Evolutionary conservation across 2,888 invertebrate genomes (phyloP), one percentile per base, ranked within the genome.

Genomic region (Psococerastis gibbosa): DNA sequence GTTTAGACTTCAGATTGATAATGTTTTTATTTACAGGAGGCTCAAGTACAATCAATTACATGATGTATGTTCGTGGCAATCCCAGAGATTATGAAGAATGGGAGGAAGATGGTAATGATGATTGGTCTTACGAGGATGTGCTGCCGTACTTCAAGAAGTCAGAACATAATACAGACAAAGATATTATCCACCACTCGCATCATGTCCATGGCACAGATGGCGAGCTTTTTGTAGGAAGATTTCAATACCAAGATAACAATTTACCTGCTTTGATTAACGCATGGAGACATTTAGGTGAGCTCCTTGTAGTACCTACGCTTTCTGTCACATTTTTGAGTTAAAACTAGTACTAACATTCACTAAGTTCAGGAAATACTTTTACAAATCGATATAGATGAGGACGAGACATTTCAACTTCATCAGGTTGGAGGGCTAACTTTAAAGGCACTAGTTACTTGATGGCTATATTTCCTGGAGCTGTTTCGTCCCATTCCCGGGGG

Each of bases 141-240:
- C 60, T 81, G 13, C 77, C 77, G 0, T 82, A 80, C 55, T 82
- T 75, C 57, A 71, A 68, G 44, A 75, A 75, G 59, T 65, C 74
- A 0, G 76, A 76, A 60, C 65, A 74, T 50, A 75, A 75, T 51
- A 62, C 64, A 54, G 69, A 74, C 46, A 54, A 63, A 2, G 71
- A 69, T 52, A 45, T 55, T 4, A 56, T 60, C 6, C 57, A 65
- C 6, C 60, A 67, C 20, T 64, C 74, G 49, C 64, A 62, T 2
- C 53, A 62, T 22, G 72, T 71, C 51, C 79, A 79, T 53, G 65
- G 68, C 1, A 63, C 5, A 68, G 69, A 50, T 2, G 79, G 78
- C 1, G 74, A 73, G 31, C 66, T 71, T 22, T 72, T 69, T 32
- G 75, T 79, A 0, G 73, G 76, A 56, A 61, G 71, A 51, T 75